Evolutionary conservation across 2,888 invertebrate species (phyloP).

Genomic region (Philhelius pedissequus): DNA sequence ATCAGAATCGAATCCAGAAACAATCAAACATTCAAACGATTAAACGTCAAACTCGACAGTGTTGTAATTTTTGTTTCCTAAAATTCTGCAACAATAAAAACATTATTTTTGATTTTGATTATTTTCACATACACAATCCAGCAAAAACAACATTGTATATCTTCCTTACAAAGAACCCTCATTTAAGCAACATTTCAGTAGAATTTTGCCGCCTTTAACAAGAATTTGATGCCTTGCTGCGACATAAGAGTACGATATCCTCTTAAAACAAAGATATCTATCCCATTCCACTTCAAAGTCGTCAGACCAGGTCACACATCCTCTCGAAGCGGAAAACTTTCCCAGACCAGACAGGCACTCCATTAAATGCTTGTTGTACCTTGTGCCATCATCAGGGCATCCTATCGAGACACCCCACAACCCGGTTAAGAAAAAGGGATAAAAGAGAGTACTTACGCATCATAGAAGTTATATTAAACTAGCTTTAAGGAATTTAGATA

Average conservation of each 20-base stretch:
- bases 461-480: slow-evolving; percentile 1
- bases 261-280: neutral
- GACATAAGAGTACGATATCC: neutral
- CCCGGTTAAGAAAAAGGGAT: neutral
- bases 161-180: neutral
- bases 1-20: no score
- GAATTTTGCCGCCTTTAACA: neutral
- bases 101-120: no score
- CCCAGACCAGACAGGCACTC: slow-evolving; percentile 19
- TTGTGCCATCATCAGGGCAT: neutral
- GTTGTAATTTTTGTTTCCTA: no score
- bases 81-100: no score
- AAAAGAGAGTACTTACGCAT: slow-evolving; percentile 15
- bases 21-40: no score
- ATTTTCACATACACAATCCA: no score
- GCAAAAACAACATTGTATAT: no score
- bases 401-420: neutral
- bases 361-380: slow-evolving; percentile 20
- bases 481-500: neutral
- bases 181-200: neutral
- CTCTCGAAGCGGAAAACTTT: neutral
- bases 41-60: no score
- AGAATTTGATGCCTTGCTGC: neutral
- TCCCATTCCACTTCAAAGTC: neutral
- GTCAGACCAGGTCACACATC: neutral